Base-by-base conservation (phyloP, 2,888 invertebrate species). In the Pomacea canaliculata region DNA sequence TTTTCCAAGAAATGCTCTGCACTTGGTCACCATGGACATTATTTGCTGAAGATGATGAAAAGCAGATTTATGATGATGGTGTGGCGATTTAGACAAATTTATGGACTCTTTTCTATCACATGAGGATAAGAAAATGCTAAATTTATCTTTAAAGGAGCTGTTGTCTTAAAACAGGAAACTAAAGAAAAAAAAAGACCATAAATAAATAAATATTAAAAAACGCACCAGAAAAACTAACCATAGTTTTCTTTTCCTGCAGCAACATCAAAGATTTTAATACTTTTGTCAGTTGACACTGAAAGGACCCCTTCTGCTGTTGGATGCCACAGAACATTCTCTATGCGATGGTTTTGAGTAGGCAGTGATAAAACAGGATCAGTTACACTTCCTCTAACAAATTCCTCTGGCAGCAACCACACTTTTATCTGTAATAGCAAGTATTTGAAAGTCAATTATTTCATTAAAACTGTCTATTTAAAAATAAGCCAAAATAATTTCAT, bases 271-370 rank as follows among this genome's bases (percentile, higher is more conserved):
- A 98, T 91, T 13, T 95, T 95, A 56, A 97, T 92, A 83, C 94
- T 94, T 46, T 95, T 95, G 71, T 94, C 95, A 0, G 96, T 95
- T 0, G 96, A 95, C 18, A 96, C 95, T 86, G 97, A 95, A 66
- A 98, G 92, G n/a, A 98, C 92, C 76, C 95, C 95, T 89, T 97
- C 96, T 7, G 97, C 97, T 13, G 95, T 94, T 0, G 98, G 97
- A 91, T 98, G 97, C 92, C 97, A 98, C 49, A 95, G 94, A 0
- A 97, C 95, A 51, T 95, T 96, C 91, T 97, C 97, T 1, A 97
- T 95, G 76, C 96, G 93, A 48, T 83, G 81, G 95, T 96, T 96
- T 85, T 95, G 95, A 87, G 95, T 95, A 89, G 86, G 83, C 23
- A 88, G 76, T 10, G 70, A 60, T 16, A 78, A 69, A 5, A 69